These are phyloP conservation scores for Xylota segnis DNA, from an alignment of 2,888 invertebrate species.

Conservation along the genomic window DNA sequence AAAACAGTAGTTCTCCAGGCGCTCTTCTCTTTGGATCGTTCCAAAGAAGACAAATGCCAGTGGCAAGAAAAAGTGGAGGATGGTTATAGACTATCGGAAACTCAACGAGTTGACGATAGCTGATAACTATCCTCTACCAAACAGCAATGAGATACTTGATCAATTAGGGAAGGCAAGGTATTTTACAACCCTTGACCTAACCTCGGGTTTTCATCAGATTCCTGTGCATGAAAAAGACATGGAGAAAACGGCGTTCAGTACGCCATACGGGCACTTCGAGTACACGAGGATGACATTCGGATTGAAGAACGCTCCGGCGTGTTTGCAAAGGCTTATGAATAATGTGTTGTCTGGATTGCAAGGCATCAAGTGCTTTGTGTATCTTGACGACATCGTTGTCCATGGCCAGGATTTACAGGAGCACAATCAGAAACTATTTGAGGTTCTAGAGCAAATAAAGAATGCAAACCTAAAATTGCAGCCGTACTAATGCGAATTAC, in stretches of 20 bases:
- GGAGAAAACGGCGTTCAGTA: constrained; percentile 5
- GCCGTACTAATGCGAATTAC: neutral
- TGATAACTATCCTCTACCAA: constrained; percentile 1
- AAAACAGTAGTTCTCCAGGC: constrained; percentile 2
- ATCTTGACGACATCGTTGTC: constrained; percentile 8
- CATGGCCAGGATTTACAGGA: constrained; percentile 1
- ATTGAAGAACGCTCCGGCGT: constrained; percentile 1
- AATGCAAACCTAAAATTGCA: constrained; percentile 6
- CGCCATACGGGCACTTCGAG: constrained; percentile 2
- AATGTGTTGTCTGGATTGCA: neutral
- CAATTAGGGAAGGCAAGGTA: constrained; percentile 3
- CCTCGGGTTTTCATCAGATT: constrained; percentile 17
- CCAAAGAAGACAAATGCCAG: neutral
- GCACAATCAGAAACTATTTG: neutral
- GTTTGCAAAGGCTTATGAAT: neutral
- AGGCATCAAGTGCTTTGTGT: constrained; percentile 1
- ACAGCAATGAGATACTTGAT: neutral
- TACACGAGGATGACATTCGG: constrained; percentile 1
- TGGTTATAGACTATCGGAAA: constrained; percentile 12
- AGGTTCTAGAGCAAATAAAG: neutral
- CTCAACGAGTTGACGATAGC: constrained; percentile 2
- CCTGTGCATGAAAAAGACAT: constrained; percentile 9
- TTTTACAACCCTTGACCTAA: constrained; percentile 17
- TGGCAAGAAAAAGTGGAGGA: constrained; percentile 6
- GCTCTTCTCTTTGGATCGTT: neutral